A percentile compares a stretch with the other conserved stretches of the same genome.
phyloP scores from a whole-genome alignment of 2,888 invertebrate species.

The Papilio elwesi region DNA sequence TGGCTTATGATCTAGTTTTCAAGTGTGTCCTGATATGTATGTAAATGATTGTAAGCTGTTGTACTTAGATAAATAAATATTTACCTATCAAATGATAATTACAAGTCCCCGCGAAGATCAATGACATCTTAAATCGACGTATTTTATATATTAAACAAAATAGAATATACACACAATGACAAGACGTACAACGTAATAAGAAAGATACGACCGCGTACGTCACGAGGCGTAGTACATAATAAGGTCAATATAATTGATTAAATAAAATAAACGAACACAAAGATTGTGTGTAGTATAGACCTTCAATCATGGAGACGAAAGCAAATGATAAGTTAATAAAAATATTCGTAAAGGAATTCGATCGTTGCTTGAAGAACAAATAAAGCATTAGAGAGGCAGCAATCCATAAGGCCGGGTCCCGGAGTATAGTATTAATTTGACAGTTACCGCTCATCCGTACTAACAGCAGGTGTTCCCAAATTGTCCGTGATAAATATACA shows the following conservation, averaged over 20 bases:
- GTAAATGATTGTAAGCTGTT: no score
- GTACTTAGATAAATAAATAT: no score
- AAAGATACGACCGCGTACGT: no score
- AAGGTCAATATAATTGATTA: not conserved
- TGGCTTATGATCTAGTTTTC: no score
- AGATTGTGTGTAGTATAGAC: not conserved
- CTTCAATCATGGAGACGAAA: conserved; percentile 38
- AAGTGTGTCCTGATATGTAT: no score
- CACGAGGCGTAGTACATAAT: no score
- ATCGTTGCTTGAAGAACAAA: conserved; percentile 52
- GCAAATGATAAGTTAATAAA: conserved; percentile 48
- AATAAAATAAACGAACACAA: not conserved
- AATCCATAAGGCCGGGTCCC: conserved; percentile 51
- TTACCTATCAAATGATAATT: no score
- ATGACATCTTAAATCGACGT: no score
- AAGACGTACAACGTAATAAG: no score
- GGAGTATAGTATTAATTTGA: conserved; percentile 69
- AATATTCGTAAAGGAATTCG: conserved; percentile 52
- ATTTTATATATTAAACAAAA: no score
- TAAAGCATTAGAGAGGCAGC: conserved; percentile 61
- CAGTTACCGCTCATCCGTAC: conserved; percentile 67
- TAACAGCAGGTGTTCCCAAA: conserved; percentile 81
- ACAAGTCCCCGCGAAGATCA: no score
- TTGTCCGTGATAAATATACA: conserved; percentile 77
- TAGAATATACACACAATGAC: no score